These are phyloP conservation scores for Pteropus alecto DNA, from an alignment of 2,113 vertebrate genomes.

Conservation along the genomic window DNA sequence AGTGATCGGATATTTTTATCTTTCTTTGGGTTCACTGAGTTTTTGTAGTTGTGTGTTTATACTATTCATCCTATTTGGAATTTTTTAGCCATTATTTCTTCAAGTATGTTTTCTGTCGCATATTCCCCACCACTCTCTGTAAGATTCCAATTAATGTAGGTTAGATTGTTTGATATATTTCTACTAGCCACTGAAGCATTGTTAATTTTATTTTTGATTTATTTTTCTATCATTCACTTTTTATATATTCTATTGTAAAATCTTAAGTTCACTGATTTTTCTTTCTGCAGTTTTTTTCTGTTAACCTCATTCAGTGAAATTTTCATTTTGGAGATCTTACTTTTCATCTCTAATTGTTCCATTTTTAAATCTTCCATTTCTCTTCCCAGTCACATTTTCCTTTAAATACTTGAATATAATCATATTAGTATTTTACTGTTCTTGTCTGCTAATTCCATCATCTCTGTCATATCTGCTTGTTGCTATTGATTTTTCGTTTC, in stretches of 20 bases:
- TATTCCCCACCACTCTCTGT: background rate
- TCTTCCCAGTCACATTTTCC: background rate
- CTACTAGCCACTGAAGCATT: background rate
- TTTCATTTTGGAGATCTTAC: background rate
- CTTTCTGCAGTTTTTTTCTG: background rate
- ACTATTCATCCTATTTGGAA: background rate
- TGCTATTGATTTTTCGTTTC: background rate
- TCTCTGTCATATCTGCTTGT: background rate
- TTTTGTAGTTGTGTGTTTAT: background rate
- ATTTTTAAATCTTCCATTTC: background rate
- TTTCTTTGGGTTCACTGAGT: background rate
- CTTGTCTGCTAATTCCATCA: background rate
- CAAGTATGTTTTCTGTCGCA: background rate
- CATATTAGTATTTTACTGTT: background rate
- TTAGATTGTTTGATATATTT: background rate
- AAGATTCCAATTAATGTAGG: background rate
- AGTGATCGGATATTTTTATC: background rate
- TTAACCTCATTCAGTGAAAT: background rate
- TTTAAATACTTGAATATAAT: background rate
- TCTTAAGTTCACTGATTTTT: background rate
- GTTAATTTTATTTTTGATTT: background rate
- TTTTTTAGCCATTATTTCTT: background rate
- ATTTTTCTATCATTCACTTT: background rate
- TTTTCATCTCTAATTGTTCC: background rate
- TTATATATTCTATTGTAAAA: background rate